Evolutionary conservation across 2,797 vertebrate genomes (phyloP), one percentile per base, ranked within the genome.

Genomic region (Girardinus metallicus): DNA sequence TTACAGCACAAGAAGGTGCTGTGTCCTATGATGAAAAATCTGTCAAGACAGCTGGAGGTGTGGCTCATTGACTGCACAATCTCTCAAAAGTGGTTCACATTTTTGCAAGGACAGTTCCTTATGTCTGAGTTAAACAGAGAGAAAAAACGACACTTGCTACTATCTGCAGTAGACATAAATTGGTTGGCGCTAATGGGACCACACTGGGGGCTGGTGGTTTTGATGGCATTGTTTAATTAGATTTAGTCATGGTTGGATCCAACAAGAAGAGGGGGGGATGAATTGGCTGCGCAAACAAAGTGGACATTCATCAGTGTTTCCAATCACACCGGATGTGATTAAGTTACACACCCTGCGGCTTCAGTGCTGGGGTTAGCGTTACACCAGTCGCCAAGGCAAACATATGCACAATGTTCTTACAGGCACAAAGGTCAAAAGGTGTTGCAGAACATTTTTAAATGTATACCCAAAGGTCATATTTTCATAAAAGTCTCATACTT

Each of bases 281-380:
- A 91, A 88, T 88, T 87, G 84, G 75, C 85, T 87, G 85, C 79
- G 82, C 84, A 94, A 93, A 95, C 90, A 88, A 94, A 95, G 93
- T 91, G 90, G 90, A 93, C 93, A 94, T 94, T 94, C 93, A 94
- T 94, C 94, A 92, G 90, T 85, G 89, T 89, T 93, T 88, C 91
- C 90, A 90, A 93, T 94, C 91, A 90, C 85, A 87, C 89, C 90
- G 85, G 89, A 92, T 72, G 77, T 94, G 90, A 94, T 95, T 95
- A 88, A 90, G 93, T 93, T 94, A 92, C 92, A 87, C 93, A 87
- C 86, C 84, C 87, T 84, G 79, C 80, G 83, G 84, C 87, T 60
- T 26, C 88, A 76, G 83, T 3, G 41, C 80, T 43, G 53, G 41
- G 68, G 85, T 82, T 92, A 90, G 68, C 64, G 13, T 92, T 93